Conservation (phyloP, 2,797 vertebrate species). For the Phoxinus dragarum region DNA sequence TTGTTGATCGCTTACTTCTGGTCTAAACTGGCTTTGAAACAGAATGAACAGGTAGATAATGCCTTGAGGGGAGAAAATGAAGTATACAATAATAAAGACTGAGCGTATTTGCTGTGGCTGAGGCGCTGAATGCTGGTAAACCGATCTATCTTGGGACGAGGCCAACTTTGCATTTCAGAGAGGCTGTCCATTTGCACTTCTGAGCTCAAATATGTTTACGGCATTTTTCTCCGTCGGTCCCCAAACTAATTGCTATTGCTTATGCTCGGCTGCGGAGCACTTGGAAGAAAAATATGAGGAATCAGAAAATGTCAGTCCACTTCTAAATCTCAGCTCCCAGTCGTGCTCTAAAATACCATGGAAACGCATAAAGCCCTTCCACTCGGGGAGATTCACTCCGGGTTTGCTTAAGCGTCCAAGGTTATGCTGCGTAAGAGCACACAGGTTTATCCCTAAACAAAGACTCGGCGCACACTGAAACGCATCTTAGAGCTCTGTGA, state of each 20-base stretch:
- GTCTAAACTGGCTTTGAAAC: conserved; percentile 21
- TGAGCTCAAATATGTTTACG: conserved; percentile 45
- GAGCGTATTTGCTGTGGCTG: conserved; percentile 41
- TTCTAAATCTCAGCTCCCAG: conserved; percentile 27
- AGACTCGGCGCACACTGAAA: not conserved
- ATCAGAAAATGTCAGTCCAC: conserved; percentile 48
- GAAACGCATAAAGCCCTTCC: conserved; percentile 28
- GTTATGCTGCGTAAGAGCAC: conserved; percentile 31
- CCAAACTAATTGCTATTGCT: conserved; percentile 52
- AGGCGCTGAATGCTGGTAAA: conserved; percentile 26
- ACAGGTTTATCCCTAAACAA: conserved; percentile 15
- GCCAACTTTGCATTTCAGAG: conserved; percentile 50
- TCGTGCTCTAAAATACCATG: conserved; percentile 9
- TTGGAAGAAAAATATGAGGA: conserved; percentile 40
- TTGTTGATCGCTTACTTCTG: not conserved
- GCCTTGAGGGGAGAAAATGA: conserved; percentile 8
- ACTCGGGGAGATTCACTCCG: not conserved
- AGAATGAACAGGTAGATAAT: not conserved
- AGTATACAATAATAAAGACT: conserved; percentile 12
- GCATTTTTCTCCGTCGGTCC: conserved; percentile 24
- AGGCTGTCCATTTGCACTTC: conserved; percentile 49
- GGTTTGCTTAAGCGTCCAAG: conserved; percentile 13
- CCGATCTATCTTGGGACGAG: conserved; percentile 36
- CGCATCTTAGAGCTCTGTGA: not conserved
- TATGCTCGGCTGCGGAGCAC: not conserved